A percentile compares a stretch with the other conserved stretches of the same genome.
phyloP scores from a whole-genome alignment of 2,888 invertebrate species.

The Tachina grossa region DNA sequence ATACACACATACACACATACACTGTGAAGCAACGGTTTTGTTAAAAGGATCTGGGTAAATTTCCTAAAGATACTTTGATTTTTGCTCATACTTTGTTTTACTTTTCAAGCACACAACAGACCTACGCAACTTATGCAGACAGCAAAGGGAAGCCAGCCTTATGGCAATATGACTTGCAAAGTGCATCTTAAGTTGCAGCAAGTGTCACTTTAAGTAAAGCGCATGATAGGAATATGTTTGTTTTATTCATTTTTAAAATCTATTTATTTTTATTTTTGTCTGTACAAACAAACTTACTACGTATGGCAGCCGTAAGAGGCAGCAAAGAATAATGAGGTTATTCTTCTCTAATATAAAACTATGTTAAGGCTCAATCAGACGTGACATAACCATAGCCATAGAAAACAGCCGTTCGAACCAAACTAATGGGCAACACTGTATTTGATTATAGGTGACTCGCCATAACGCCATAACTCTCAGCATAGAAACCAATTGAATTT shows the following conservation, averaged over 20 bases:
- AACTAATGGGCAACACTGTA: no score
- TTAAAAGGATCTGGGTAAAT: slow-evolving; percentile 37
- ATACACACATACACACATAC: neutral
- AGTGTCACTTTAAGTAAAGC: slow-evolving; percentile 69
- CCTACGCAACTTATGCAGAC: neutral
- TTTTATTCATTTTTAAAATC: slow-evolving; percentile 2
- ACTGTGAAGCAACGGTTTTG: slow-evolving; percentile 13
- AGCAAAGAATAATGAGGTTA: slow-evolving; percentile 18
- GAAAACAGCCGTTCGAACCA: no score
- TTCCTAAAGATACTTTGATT: slow-evolving; percentile 51
- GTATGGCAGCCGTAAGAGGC: neutral
- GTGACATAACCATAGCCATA: no score
- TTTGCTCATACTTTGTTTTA: slow-evolving; percentile 9
- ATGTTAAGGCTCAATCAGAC: no score
- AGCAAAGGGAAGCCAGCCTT: slow-evolving; percentile 42
- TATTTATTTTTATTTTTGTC: slow-evolving; percentile 14
- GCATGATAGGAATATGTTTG: slow-evolving; percentile 64
- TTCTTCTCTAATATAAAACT: neutral
- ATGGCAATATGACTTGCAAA: slow-evolving; percentile 70
- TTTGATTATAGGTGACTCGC: no score
- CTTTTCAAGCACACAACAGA: neutral
- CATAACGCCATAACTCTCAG: no score
- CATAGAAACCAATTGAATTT: no score
- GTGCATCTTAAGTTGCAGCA: slow-evolving; percentile 72
- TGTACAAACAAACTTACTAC: slow-evolving; percentile 11